A percentile compares a stretch with the other conserved stretches of the same genome.
Conservation (phyloP, 2,888 invertebrate genomes). For the Sisyra nigra region DNA sequence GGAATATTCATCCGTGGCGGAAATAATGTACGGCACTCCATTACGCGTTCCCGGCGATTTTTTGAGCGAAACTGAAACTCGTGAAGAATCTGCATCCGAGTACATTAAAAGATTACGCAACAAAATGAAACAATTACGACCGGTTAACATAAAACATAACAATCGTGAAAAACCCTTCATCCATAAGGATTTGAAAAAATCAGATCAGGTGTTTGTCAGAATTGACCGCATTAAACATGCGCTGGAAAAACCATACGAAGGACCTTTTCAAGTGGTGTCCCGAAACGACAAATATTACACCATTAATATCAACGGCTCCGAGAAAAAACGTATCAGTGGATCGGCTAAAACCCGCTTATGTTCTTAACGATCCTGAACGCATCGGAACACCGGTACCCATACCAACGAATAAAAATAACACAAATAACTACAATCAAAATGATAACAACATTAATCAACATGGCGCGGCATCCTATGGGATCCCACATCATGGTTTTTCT, state of each 20-base stretch:
- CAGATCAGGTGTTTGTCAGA: background rate
- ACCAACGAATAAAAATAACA: no score
- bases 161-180: background rate
- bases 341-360: background rate
- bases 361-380: no score
- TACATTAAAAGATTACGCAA: background rate
- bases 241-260: background rate
- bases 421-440: no score
- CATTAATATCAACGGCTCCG: background rate
- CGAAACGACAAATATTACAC: background rate
- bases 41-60: slow-evolving; percentile 16
- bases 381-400: no score
- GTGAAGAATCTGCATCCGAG: background rate
- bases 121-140: background rate
- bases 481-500: no score
- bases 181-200: background rate
- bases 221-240: background rate
- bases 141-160: background rate
- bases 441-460: no score
- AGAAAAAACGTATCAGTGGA: background rate
- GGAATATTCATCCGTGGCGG: slow-evolving; percentile 17
- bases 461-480: no score
- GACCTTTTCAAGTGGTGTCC: background rate
- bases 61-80: background rate
- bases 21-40: slow-evolving; percentile 17